Evolutionary conservation across 2,888 invertebrate genomes (phyloP), one percentile per base, ranked within the genome.

Genomic region (Megamerina dolium): DNA sequence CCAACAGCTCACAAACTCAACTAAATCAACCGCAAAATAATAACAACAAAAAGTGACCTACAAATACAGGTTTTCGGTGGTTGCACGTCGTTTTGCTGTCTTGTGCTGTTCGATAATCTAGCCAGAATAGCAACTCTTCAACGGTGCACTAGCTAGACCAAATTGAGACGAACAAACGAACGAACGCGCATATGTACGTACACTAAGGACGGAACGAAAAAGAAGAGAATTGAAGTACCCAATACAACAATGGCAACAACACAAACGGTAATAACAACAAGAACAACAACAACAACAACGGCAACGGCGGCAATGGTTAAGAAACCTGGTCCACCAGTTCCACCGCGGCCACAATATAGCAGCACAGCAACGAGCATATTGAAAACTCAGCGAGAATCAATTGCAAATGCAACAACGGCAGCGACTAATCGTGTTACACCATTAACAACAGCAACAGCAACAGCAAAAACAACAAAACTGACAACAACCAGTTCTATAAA

Each of bases 281-380:
- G n/a, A n/a, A 52, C 45, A 48, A 45, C 40, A 42, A 37, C 51
- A 41, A 32, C 46, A 36, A 35, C 51, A 51, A 52, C 50, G 50
- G 50, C 53, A 41, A 37, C 60, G 34, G 33, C 48, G 45, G 75
- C 77, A 74, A 73, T 77, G 49, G 55, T 61, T 63, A 77, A 74
- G 56, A 78, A 77, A 66, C 72, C 77, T 53, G 79, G 77, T 50
- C 87, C 87, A 55, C 87, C 87, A 58, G 86, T 87, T 54, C 87
- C 87, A 45, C 87, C 87, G 54, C 76, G 87, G 59, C 87, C 87
- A 44, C 83, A 82, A 35, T 54, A 57, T 33, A 35, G 41, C 12
- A 19, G 40, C 3, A 29, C 37, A 5, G 41, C 49, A 68, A 80
- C 83, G 62, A 81, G 85, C 43, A 73, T 85, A 52, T 82, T 84